Percentiles rank a stretch among this genome's conserved stretches.
Evolutionary conservation across 1,140 invertebrate genomes (phyloP).

Genomic region (Nephila pilipes): DNA sequence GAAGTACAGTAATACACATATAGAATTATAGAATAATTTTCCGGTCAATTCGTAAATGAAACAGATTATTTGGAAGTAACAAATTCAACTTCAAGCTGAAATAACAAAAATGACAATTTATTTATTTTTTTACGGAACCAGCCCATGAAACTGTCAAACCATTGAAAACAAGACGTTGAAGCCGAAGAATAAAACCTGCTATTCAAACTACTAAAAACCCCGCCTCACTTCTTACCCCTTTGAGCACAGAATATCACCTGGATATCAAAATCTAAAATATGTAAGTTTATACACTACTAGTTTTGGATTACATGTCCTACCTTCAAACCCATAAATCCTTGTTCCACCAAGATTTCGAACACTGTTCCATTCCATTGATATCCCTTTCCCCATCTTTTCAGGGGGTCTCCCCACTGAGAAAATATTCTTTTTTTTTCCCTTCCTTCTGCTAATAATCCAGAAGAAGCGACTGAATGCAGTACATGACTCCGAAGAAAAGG

Average conservation of each 20-base stretch:
- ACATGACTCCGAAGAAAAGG: conserved; percentile 35
- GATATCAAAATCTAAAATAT: conserved; percentile 46
- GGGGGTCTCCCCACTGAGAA: background rate
- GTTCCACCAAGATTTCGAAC: background rate
- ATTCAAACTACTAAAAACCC: background rate
- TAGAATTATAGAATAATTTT: too few species aligned
- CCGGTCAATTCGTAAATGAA: too few species aligned
- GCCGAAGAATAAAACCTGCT: background rate
- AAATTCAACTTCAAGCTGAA: background rate
- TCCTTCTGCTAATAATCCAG: conserved; percentile 33
- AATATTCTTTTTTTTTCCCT: background rate
- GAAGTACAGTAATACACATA: too few species aligned
- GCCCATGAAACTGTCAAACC: background rate
- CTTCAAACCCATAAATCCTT: conserved; percentile 50
- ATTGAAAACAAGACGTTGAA: conserved; percentile 12
- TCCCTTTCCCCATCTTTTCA: background rate
- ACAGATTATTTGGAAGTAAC: background rate
- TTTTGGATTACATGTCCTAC: conserved; percentile 44
- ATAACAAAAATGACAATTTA: background rate
- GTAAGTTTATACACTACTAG: conserved; percentile 50
- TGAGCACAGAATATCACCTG: conserved; percentile 26
- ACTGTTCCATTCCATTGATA: background rate
- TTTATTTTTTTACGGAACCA: background rate
- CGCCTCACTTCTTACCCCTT: background rate
- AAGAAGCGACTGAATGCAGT: background rate